Percentiles rank a stretch among this genome's conserved stretches.
These are phyloP conservation scores for Rhadina sibilatrix DNA, from an alignment of 2,113 vertebrate species.

Conservation along the genomic window DNA sequence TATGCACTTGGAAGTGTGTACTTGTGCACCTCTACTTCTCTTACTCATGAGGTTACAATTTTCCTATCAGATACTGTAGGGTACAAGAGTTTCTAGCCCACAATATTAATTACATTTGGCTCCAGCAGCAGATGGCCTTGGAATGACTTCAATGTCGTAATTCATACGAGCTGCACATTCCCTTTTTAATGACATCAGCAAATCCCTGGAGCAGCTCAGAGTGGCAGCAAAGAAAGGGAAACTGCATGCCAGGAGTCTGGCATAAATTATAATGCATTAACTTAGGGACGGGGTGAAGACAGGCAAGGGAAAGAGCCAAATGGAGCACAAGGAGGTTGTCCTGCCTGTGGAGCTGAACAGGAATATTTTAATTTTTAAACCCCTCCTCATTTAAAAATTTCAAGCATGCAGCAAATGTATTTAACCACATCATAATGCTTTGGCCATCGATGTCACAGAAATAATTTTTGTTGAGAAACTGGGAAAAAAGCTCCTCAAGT, in stretches of 20 bases:
- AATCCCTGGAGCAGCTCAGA: constrained; percentile 29
- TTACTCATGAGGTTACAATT: not conserved
- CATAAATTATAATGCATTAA: constrained; percentile 41
- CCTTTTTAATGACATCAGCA: constrained; percentile 57
- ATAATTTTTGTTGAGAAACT: not conserved
- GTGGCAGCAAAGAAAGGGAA: constrained; percentile 35
- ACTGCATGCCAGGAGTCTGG: not conserved
- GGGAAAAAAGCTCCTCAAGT: not conserved
- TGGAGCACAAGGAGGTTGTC: not conserved
- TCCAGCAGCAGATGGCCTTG: constrained; percentile 48
- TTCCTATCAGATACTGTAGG: not conserved
- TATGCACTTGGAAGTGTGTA: not conserved
- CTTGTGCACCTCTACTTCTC: not conserved
- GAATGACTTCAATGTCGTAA: constrained; percentile 45
- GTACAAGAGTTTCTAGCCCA: not conserved
- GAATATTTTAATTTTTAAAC: not conserved
- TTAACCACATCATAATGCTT: not conserved
- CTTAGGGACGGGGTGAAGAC: not conserved
- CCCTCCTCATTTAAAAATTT: not conserved
- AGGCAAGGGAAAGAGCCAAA: not conserved
- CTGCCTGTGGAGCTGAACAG: not conserved
- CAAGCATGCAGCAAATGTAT: not conserved
- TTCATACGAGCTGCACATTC: constrained; percentile 44
- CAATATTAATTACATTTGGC: not conserved
- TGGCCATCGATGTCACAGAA: not conserved